Base-by-base conservation (phyloP, 2,888 invertebrate genomes). In the Drosophila suboccidentalis region DNA sequence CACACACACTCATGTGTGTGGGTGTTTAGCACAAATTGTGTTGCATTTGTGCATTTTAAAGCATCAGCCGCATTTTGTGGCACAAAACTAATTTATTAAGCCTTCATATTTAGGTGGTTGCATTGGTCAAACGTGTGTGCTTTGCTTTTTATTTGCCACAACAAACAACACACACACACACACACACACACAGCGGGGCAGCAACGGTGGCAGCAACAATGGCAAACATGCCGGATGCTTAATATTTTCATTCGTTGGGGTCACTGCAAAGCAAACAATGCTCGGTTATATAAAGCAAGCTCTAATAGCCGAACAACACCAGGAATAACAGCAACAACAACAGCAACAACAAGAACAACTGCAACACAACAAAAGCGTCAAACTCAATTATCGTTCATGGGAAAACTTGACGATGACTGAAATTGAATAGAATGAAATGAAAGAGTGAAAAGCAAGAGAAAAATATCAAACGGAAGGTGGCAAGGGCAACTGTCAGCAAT, bases 381-480 rank as follows among this genome's bases (percentile, higher is more conserved):
- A 87, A 83, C 85, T 84, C 85, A 83, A 83, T 83, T 83, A 75
- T 69, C 87, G 82, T 84, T 83, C 87, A 87, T 79, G 71, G 67
- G 47, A 34, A 84, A 83, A 83, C 75, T 82, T 84, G 79, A 72
- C 61, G 82, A 63, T 70, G 68, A 50, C 70, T 55, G 70, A 71
- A 84, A 84, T 79, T 83, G 71, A 81, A 87, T 76, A 49, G 78
- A 55, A 66, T 50, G 54, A 60, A 26, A 11, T 50, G 53, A 64
- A 41, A 19, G 29, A 19, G 46, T 67, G 38, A 38, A 59, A 22
- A 19, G 38, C 17, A 22, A 41, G 55, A 26, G 61, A 39, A 65
- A 13, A 29, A 4, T 6, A 17, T 4, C 32, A 29, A 50, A 34
- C 29, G 34, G 15, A 54, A 61, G 60, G 38, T 57, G 76, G 17